Conservation (phyloP, 2,888 invertebrate genomes). For the Galeruca laticollis region DNA sequence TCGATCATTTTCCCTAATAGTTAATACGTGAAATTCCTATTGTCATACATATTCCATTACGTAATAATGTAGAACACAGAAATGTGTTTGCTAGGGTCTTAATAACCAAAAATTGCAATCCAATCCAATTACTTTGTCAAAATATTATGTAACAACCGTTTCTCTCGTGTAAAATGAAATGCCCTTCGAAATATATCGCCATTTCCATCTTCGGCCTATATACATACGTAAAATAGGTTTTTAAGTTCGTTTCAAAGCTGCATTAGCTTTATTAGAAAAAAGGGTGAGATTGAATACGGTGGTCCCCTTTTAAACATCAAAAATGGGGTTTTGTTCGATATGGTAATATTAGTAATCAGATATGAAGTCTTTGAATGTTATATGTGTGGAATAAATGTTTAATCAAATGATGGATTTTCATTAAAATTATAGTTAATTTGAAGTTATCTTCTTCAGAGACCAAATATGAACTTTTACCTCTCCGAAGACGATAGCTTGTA, state of each 20-base stretch:
- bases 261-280: conserved; percentile 21
- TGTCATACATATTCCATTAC: no score
- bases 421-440: no score
- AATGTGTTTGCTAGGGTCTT: neutral
- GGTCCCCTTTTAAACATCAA: neutral
- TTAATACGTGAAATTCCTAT: no score
- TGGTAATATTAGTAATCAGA: conserved; percentile 9
- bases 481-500: no score
- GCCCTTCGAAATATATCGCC: conserved; percentile 5
- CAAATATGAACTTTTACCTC: no score
- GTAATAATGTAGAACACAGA: no score
- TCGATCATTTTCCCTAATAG: no score
- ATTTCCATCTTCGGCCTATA: conserved; percentile 12
- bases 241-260: conserved; percentile 14
- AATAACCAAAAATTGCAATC: neutral
- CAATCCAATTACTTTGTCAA: neutral
- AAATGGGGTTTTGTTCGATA: neutral
- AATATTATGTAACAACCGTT: neutral
- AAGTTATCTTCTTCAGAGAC: no score
- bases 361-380: no score
- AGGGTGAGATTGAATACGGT: neutral
- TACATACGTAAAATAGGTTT: neutral
- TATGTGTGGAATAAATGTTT: no score
- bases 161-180: neutral
- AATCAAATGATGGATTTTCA: no score